Evolutionary conservation across 2,113 vertebrate genomes (phyloP).

Genomic region (Cinclus cinclus): DNA sequence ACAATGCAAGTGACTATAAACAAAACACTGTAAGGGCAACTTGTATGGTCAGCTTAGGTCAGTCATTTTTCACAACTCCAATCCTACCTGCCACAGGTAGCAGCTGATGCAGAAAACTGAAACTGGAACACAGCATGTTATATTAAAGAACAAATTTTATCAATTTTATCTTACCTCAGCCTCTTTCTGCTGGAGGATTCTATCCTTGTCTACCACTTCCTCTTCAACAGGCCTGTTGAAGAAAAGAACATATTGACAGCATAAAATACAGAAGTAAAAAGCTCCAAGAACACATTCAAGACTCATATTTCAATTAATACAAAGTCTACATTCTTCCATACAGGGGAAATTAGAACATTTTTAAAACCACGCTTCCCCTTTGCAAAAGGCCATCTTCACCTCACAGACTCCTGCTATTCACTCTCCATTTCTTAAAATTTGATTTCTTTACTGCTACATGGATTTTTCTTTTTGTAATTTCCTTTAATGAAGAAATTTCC

Average conservation of each 20-base stretch:
- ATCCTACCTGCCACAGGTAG: background rate
- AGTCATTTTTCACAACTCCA: background rate
- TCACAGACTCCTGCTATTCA: background rate
- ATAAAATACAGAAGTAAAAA: background rate
- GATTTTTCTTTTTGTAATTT: background rate
- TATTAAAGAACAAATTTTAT: background rate
- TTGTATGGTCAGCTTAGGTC: background rate
- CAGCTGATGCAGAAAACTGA: background rate
- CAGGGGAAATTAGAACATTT: background rate
- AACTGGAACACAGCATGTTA: background rate
- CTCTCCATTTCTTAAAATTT: background rate
- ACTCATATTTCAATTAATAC: background rate
- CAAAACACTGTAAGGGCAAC: background rate
- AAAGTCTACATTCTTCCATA: background rate
- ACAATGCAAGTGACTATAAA: background rate
- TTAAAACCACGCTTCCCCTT: background rate
- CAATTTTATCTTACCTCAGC: slow-evolving; percentile 80
- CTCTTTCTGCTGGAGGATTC: slow-evolving; percentile 92
- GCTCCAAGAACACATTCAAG: background rate
- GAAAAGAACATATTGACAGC: background rate
- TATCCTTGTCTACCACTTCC: slow-evolving; percentile 89
- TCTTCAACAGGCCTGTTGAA: slow-evolving; percentile 83
- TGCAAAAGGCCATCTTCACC: background rate
- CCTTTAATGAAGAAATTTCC: background rate
- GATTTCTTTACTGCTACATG: background rate